Conservation (phyloP, 2,113 vertebrate genomes). For the Protobothrops flavoviridis region DNA sequence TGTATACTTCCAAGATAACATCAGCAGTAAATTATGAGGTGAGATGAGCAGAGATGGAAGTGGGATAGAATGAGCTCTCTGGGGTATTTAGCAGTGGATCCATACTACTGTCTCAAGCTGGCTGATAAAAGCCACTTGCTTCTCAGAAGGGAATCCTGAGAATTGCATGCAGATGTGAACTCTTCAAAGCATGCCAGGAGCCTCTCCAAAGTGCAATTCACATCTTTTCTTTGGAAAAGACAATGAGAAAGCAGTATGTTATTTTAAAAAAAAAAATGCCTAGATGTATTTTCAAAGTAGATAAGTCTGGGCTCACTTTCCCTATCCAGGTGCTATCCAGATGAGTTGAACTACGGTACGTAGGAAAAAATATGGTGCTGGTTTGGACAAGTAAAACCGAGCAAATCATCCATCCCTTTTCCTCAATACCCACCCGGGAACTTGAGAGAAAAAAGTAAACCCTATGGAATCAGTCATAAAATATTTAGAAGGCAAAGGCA, state of each 20-base stretch:
- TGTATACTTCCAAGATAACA: background rate
- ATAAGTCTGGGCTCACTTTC: background rate
- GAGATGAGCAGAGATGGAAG: background rate
- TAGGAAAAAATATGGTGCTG: background rate
- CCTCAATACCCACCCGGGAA: background rate
- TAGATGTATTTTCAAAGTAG: background rate
- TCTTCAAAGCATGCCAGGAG: background rate
- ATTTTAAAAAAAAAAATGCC: background rate
- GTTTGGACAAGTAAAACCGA: background rate
- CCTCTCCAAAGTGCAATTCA: background rate
- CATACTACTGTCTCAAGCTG: background rate
- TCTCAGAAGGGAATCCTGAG: background rate
- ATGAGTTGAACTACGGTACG: background rate
- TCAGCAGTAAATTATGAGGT: slow-evolving; percentile 48
- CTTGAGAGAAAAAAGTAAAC: background rate
- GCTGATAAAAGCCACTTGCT: background rate
- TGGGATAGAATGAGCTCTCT: background rate
- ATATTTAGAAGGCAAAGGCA: background rate
- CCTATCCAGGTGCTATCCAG: background rate
- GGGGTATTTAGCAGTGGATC: background rate
- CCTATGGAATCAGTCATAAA: background rate
- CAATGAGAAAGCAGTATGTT: background rate
- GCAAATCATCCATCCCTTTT: background rate
- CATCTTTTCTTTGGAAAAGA: background rate
- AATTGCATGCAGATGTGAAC: background rate